Evolutionary conservation across 2,888 invertebrate genomes (phyloP), one percentile per base, ranked within the genome.

Genomic region (Synanthedon myopaeformis): DNA sequence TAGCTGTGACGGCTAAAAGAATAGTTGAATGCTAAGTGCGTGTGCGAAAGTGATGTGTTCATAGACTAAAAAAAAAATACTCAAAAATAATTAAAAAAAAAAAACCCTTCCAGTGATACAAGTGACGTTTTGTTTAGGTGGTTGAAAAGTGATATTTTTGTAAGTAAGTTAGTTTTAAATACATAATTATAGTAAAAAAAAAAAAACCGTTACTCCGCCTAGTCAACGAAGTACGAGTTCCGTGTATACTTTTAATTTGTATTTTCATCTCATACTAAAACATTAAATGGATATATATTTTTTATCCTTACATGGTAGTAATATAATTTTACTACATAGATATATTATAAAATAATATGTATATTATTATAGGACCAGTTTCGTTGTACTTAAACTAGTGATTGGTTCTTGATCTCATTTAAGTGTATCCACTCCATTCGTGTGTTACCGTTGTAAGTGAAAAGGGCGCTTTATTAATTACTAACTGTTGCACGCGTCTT

Each of bases 381-480:
- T 17, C 5, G 58, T 69, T 69, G 74, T 78, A 78, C 76, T 79
- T 79, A 76, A 66, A 62, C 57, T 53, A 23, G 65, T 64, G 66
- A 81, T 81, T 79, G 81, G 76, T 79, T 76, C 64, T 62, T 77
- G 85, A 85, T 85, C 85, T 85, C 85, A 82, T 81, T n/a, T 69
- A 65, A 42, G 49, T 54, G 49, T 49, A 49, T 17, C 23, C 23
- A 10, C 12, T 19, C 45, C n/a, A n/a, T 45, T 45, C 8, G 10
- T 35, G 35, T 35, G 10, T 35, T 35, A 10, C 8, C 10, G 35
- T 10, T 35, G 35, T 3, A 35, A 35, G 35, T 35, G 10, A 35
- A 35, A 35, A 35, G 35, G 35, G 35, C 35, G 35, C 35, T 10
- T 23, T 23, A 23, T 5, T 5, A 23, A 23, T 23, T 23, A 23